Conservation (phyloP, 2,888 invertebrate genomes). For the Caenorhabditis imperialis region DNA sequence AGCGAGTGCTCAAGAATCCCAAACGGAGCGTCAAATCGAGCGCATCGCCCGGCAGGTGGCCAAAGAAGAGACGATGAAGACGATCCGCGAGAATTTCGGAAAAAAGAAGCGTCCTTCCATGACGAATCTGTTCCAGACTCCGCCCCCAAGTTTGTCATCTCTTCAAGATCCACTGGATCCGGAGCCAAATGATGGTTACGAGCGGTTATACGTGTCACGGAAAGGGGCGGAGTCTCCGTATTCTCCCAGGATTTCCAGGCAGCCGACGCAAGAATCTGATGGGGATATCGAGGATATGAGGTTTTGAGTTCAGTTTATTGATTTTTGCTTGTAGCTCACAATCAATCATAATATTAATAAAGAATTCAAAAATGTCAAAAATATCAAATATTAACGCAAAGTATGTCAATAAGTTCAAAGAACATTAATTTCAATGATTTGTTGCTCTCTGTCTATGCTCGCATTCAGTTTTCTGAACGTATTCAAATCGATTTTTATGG, state of each 20-base stretch:
- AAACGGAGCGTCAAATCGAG: constrained; percentile 27
- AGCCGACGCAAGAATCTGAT: constrained; percentile 22
- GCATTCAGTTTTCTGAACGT: too few species aligned
- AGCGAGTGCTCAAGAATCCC: constrained; percentile 15
- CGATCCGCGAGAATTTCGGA: constrained; percentile 15
- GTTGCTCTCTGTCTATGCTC: too few species aligned
- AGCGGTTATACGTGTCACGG: constrained; percentile 16
- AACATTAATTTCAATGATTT: too few species aligned
- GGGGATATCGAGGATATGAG: constrained; percentile 23
- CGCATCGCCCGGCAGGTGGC: constrained; percentile 27
- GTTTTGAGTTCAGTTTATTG: constrained; percentile 9
- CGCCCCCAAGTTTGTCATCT: constrained; percentile 5
- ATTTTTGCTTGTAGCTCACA: background rate
- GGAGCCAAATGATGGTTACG: constrained; percentile 25
- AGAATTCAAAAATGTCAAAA: too few species aligned
- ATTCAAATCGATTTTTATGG: too few species aligned
- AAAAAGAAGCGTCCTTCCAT: constrained; percentile 28
- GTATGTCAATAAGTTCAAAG: too few species aligned
- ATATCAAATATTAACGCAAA: too few species aligned
- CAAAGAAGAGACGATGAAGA: constrained; percentile 30
- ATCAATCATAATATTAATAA: background rate
- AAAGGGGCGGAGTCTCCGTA: background rate
- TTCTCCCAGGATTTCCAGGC: background rate
- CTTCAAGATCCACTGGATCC: constrained; percentile 24
- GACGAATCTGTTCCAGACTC: constrained; percentile 1